Percentiles rank a stretch among this genome's conserved stretches.
Evolutionary conservation across 2,797 vertebrate genomes (phyloP).

Genomic region (Octomys mimax): DNA sequence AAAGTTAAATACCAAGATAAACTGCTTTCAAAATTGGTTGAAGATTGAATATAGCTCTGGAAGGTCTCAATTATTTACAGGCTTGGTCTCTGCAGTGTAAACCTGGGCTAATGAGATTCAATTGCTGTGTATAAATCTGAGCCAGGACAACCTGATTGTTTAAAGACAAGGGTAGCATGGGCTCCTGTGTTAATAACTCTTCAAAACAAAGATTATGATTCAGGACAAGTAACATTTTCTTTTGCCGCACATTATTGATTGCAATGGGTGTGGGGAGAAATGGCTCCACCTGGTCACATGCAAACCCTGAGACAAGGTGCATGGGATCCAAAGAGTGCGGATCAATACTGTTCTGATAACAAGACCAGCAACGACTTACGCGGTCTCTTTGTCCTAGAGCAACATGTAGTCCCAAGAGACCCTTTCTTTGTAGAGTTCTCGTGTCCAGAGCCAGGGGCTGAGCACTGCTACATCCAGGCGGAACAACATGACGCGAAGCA

Average conservation of each 20-base stretch:
- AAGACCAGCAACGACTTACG: neutral
- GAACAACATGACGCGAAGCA: fast-evolving
- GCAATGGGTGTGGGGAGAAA: neutral
- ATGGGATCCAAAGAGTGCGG: neutral
- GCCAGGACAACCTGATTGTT: constrained; percentile 69
- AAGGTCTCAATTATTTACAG: constrained; percentile 87
- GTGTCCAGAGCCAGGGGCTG: neutral
- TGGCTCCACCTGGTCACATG: neutral
- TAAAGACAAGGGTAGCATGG: constrained; percentile 67
- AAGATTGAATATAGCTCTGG: constrained; percentile 82
- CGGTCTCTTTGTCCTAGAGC: neutral
- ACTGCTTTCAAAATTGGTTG: constrained; percentile 81
- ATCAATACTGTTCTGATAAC: constrained; percentile 13
- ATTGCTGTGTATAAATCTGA: constrained; percentile 81
- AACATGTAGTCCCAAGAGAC: neutral
- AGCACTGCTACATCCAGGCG: fast-evolving
- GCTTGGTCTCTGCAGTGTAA: constrained; percentile 80
- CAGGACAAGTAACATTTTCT: neutral
- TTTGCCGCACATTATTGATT: neutral
- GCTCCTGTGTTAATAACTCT: constrained; percentile 66
- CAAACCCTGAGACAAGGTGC: constrained; percentile 11
- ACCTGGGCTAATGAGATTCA: constrained; percentile 87
- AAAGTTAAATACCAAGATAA: constrained; percentile 82
- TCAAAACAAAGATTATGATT: neutral
- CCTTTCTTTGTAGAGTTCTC: neutral